phyloP scores from a whole-genome alignment of 2,113 vertebrate species.

The Xenopus borealis region DNA sequence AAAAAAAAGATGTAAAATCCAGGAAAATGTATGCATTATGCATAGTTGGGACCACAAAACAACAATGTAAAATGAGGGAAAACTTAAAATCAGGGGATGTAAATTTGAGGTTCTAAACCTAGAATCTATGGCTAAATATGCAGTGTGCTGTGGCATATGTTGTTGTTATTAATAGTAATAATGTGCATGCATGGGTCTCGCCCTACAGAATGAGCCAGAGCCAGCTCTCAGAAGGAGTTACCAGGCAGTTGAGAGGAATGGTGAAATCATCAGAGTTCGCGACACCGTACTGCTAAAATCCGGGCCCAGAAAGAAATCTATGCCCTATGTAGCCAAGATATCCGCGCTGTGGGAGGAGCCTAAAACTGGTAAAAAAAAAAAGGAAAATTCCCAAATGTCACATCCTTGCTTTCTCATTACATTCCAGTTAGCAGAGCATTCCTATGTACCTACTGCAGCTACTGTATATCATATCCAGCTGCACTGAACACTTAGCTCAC shows the following conservation, averaged over 20 bases:
- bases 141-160: too few species aligned
- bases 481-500: too few species aligned
- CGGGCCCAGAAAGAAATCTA: conserved; percentile 89
- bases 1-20: too few species aligned
- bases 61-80: too few species aligned
- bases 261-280: conserved; percentile 87
- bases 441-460: too few species aligned
- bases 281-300: conserved; percentile 93
- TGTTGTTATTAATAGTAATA: too few species aligned
- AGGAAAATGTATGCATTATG: too few species aligned
- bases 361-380: conserved; percentile 77
- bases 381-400: neutral
- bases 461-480: too few species aligned
- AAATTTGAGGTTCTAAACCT: too few species aligned
- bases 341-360: conserved; percentile 95
- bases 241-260: conserved; percentile 85
- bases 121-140: too few species aligned
- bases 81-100: too few species aligned
- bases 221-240: conserved; percentile 86
- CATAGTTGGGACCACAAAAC: too few species aligned
- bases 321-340: conserved; percentile 94
- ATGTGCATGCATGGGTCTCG: neutral
- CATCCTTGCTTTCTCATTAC: neutral
- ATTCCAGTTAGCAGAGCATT: neutral
- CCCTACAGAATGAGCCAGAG: conserved; percentile 80